Base-by-base conservation (phyloP, 2,113 vertebrate species). In the Salvelinus sp. region DNA sequence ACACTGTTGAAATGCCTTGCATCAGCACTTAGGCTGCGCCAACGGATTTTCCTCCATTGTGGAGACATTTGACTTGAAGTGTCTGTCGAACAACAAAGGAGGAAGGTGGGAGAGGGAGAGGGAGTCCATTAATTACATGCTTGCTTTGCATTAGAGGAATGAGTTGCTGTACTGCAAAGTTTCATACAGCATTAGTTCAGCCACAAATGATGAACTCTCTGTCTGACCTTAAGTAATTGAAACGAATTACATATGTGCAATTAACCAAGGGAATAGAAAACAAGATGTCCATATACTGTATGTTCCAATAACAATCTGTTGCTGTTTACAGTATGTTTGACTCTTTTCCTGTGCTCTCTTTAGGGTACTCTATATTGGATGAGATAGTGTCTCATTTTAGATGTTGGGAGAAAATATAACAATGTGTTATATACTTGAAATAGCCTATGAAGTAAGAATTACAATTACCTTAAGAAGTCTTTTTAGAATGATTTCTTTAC, bases 91-190 rank as follows among this genome's bases (percentile, higher is more conserved):
- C 89, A 90, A 92, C 92, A 90, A 91, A 91, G 90, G 88, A 88
- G 86, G 88, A 87, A 86, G 87, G 75, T 83, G 85, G 85, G 81
- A 88, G 85, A 91, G 85, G 85, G 81, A 88, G 85, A 91, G 87
- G 90, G 88, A 82, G 75, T 89, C 88, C 91, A 91, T 91, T 91
- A 92, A 90, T 92, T 89, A 92, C 88, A 89, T 88, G 89, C 91
- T 91, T 91, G 87, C 90, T 90, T 92, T 90, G 89, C 88, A 88
- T 88, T 82, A 82, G 85, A 87, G 87, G 81, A 90, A 82, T 72
- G 86, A 90, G 83, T 83, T 83, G 83, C 83, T 85, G 87, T 87
- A 85, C 84, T 81, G 78, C 54, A 80, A 81, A 84, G 89, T 87
- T 86, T 91, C 85, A 90, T 85, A 78, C 87, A 79, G 87, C 80